Evolutionary conservation across 2,113 vertebrate species (phyloP), one percentile per base, ranked within the genome.

Genomic region (Vombatus ursinus): DNA sequence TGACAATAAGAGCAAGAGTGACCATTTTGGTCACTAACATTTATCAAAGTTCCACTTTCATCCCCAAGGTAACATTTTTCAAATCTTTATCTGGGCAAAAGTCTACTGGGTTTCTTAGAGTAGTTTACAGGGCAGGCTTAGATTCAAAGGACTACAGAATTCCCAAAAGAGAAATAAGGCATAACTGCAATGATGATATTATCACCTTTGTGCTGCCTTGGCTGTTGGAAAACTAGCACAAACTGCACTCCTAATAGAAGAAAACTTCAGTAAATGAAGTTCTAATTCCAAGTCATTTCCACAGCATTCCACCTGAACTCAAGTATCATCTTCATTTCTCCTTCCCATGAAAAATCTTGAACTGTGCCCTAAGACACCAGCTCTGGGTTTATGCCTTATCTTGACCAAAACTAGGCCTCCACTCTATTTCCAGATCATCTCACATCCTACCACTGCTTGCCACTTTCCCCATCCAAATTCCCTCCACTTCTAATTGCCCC

Each of bases 161-260:
- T 97, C 90, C 91, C 95, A 52, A 92, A 96, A 97, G 44, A 97
- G 68, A 96, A 96, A 95, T 91, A 97, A 97, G 93, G 12, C 25
- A 93, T 53, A 97, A 49, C 19, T 57, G 94, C 97, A 26, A 90
- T 50, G 96, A 26, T 93, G 91, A 97, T 95, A 98, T 93, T 48
- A 54, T 23, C 89, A 51, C 28, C 28, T 7, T 0, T 96, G 37
- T 95, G 44, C 91, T 25, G 44, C 96, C 91, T 52, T 90, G 97
- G 77, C 91, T 96, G 90, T 97, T 96, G 95, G 93, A 97, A 94
- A 98, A 98, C 90, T 96, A 97, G 92, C 52, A 93, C 57, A 31
- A 95, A 93, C 89, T 61, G 22, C 3, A 52, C 89, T 90, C 51
- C 2, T 0, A 0, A 25, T 0, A 96, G 37, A 96, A 89, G 10